These are phyloP conservation scores for Drosophila watanabei DNA, from an alignment of 1,140 invertebrate species.

Conservation along the genomic window DNA sequence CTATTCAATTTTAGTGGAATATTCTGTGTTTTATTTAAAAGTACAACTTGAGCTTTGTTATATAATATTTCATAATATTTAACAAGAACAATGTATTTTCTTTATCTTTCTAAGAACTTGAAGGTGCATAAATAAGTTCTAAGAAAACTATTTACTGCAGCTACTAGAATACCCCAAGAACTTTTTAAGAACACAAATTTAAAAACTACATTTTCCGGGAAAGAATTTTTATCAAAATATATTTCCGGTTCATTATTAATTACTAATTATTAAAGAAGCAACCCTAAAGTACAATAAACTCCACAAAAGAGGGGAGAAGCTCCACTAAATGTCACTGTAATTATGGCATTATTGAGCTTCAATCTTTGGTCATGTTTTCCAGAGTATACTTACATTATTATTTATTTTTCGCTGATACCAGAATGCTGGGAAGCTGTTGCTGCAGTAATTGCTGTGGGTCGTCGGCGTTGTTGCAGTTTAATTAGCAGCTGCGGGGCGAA, in stretches of 20 bases:
- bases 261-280: background rate
- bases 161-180: too few relatives aligned
- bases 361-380: slow-evolving; percentile 12
- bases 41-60: too few relatives aligned
- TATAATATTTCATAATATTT: too few relatives aligned
- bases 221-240: background rate
- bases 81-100: too few relatives aligned
- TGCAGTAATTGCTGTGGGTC: slow-evolving; percentile 30
- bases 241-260: background rate
- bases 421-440: slow-evolving; percentile 14
- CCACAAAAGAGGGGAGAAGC: background rate
- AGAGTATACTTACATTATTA: slow-evolving; percentile 53
- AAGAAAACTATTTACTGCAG: too few relatives aligned
- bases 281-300: background rate
- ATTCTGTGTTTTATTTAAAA: too few relatives aligned
- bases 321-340: background rate
- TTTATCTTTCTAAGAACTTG: too few relatives aligned
- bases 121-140: too few relatives aligned
- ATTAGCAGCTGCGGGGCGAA: slow-evolving; percentile 74
- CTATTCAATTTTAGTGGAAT: too few relatives aligned
- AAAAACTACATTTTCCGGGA: too few relatives aligned
- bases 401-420: slow-evolving; percentile 37
- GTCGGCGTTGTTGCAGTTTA: slow-evolving; percentile 51
- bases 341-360: background rate
- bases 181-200: too few relatives aligned